Conservation (phyloP, 2,113 vertebrate species). For the Albula glossodonta region DNA sequence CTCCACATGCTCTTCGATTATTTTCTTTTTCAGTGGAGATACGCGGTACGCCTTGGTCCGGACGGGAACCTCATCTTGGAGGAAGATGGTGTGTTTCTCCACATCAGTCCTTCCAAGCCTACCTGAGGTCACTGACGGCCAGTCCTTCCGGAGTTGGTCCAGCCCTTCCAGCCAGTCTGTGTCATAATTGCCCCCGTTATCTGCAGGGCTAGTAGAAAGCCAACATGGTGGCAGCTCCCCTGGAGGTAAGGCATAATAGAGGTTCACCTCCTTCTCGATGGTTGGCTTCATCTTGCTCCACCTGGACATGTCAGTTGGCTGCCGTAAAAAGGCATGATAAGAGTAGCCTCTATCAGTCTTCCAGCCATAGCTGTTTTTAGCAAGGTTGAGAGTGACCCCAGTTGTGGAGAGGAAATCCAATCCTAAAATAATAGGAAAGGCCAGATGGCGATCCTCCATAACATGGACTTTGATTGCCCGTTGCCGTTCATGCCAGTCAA, state of each 20-base stretch:
- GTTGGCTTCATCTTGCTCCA: neutral
- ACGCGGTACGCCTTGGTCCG: conserved; percentile 4
- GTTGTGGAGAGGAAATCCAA: neutral
- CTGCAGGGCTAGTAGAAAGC: neutral
- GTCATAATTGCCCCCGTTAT: neutral
- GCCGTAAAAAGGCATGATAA: neutral
- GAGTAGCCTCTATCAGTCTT: neutral
- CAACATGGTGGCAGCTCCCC: neutral
- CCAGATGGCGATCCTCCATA: neutral
- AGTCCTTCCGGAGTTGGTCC: neutral
- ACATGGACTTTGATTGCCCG: neutral
- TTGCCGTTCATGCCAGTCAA: neutral
- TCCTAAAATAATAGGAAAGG: neutral
- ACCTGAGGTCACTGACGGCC: neutral
- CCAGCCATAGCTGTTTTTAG: neutral
- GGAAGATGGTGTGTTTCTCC: conserved; percentile 2
- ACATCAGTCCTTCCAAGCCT: neutral
- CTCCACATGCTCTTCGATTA: conserved; percentile 11
- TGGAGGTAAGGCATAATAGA: neutral
- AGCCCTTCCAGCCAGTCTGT: neutral
- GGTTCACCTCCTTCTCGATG: neutral
- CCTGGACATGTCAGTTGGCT: neutral
- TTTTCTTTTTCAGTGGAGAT: neutral
- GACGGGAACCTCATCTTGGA: neutral
- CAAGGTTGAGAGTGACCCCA: neutral